Evolutionary conservation across 2,888 invertebrate genomes (phyloP), one percentile per base, ranked within the genome.

Genomic region (Aleiodes leptofemur): DNA sequence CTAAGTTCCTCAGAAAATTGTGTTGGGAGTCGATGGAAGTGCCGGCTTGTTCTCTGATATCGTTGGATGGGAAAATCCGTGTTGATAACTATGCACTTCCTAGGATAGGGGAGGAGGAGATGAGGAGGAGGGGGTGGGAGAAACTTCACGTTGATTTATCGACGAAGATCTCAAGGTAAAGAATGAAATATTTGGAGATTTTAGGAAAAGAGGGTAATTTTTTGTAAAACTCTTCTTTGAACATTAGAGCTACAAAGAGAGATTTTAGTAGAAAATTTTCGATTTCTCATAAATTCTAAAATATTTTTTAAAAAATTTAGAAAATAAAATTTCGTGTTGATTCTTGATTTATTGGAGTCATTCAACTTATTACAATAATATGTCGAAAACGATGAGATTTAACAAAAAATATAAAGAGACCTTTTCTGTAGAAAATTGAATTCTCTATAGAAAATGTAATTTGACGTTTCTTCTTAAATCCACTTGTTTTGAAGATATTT

Each of bases 21-120:
- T 94, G 92, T 85, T 93, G 93, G 92, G 91, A 93, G 81, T 86
- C 90, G 6, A 92, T 93, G 91, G 85, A 88, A 29, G 87, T 91
- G 3, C 92, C 90, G 11, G 89, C 92, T 1, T 81, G 83, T 14
- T 77, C 75, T n/a, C 69, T 87, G 3, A 80, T 84, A 51, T 91
- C 90, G 1, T 89, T 92, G 56, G 90, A 90, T 74, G 85, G 84
- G 0, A 86, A 88, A 66, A 85, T 87, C 11, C 84, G 82, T 38
- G 92, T 93, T 34, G 91, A 92, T 76, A 94, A 93, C 86, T 94
- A 91, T 83, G 90, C 92, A 0, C 86, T 93, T 3, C 83, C 72
- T 3, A 43, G 68, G 16, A 23, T 91, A 23, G 83, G 86, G 0
- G 90, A 91, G 70, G 88, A 89, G 9, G 69, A 76, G 13, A 66